These are phyloP conservation scores for Trisateles emortualis DNA, from an alignment of 2,888 invertebrate species.

Conservation along the genomic window DNA sequence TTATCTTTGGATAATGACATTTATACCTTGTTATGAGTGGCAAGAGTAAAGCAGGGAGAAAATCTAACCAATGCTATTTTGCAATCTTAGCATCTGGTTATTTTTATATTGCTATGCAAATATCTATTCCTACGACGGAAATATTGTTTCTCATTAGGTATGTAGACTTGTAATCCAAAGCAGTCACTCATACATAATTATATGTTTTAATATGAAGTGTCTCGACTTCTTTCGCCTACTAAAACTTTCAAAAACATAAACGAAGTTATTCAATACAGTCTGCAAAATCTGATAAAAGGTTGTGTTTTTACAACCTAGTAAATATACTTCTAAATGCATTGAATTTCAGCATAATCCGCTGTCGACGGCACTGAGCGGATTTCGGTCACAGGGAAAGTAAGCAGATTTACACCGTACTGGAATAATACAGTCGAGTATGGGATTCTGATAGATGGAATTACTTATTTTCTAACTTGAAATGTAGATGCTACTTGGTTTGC, in stretches of 20 bases:
- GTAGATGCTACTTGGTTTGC: no score
- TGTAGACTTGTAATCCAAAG: no score
- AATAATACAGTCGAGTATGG: slow-evolving; percentile 31
- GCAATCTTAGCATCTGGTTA: no score
- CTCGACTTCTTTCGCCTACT: no score
- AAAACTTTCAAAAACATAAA: not conserved
- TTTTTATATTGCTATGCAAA: no score
- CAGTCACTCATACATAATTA: no score
- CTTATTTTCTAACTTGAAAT: not conserved
- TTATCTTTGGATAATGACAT: not conserved
- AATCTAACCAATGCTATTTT: no score
- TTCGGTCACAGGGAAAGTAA: slow-evolving; percentile 43
- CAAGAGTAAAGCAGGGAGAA: no score
- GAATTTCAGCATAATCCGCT: slow-evolving; percentile 38
- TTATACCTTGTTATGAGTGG: not conserved
- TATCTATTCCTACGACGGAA: no score
- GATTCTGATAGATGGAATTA: not conserved
- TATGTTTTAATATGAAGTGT: no score
- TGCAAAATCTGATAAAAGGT: not conserved
- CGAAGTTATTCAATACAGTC: not conserved
- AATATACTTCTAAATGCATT: slow-evolving; percentile 21
- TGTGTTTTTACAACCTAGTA: not conserved
- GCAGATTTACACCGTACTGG: slow-evolving; percentile 36
- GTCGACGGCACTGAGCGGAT: slow-evolving; percentile 34
- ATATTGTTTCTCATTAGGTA: no score